Conservation (phyloP, 2,797 vertebrate genomes). For the Malurus splendens region DNA sequence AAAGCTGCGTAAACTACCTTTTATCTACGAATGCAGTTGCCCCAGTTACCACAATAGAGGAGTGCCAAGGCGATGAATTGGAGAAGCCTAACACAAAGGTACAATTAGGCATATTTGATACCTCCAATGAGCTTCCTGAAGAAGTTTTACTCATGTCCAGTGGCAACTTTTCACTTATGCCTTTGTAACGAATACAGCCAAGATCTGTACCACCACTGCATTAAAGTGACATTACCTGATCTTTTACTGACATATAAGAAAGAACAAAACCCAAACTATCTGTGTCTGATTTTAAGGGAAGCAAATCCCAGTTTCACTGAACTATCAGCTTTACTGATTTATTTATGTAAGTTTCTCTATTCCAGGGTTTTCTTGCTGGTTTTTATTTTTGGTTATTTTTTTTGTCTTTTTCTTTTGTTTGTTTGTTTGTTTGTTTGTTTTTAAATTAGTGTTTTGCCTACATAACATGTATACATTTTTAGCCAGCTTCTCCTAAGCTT, state of each 20-base stretch:
- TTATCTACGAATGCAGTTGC: neutral
- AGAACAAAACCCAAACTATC: neutral
- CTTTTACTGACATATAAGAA: neutral
- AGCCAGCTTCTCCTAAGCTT: neutral
- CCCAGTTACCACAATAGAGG: neutral
- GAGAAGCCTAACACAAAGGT: neutral
- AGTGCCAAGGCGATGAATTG: neutral
- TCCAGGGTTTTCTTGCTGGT: neutral
- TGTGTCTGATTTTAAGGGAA: neutral
- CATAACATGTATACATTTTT: neutral
- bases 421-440: neutral
- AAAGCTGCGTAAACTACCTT: neutral
- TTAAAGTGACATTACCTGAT: neutral
- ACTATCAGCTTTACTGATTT: neutral
- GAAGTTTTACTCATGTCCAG: neutral
- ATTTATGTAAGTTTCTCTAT: neutral
- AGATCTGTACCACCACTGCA: rapidly evolving
- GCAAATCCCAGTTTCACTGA: neutral
- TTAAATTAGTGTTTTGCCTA: neutral
- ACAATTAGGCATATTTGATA: neutral
- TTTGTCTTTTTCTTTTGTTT: too few relatives aligned
- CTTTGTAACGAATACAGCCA: neutral
- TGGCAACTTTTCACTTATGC: neutral
- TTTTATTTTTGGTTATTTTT: neutral
- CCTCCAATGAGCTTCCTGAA: neutral